Conservation (phyloP, 2,888 invertebrate species). For the Drosophila meridiana region DNA sequence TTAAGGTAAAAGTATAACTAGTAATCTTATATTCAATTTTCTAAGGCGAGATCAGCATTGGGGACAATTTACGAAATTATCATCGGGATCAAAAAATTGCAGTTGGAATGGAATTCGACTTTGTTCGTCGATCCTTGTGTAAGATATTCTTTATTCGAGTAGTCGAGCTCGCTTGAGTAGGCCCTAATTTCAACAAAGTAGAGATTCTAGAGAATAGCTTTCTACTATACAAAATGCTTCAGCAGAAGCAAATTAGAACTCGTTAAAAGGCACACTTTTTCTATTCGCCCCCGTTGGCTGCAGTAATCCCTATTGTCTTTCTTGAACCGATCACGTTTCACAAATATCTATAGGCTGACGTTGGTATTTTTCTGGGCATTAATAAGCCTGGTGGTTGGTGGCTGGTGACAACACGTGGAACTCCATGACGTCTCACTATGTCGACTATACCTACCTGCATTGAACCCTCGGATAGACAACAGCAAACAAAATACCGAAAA, state of each 20-base stretch:
- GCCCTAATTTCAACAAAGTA: constrained; percentile 51
- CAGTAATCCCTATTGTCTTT: constrained; percentile 46
- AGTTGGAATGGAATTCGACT: constrained; percentile 51
- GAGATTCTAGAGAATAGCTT: constrained; percentile 56
- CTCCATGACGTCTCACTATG: constrained; percentile 80
- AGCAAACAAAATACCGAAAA: constrained; percentile 63
- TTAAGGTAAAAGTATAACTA: neutral
- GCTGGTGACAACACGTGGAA: constrained; percentile 82
- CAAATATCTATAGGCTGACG: constrained; percentile 65
- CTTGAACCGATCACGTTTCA: constrained; percentile 68
- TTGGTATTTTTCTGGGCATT: constrained; percentile 60
- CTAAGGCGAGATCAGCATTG: constrained; percentile 32
- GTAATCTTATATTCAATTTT: neutral
- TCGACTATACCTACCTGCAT: constrained; percentile 55
- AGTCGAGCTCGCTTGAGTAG: constrained; percentile 59
- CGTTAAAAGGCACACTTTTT: constrained; percentile 79
- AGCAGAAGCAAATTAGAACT: constrained; percentile 77
- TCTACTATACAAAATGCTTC: constrained; percentile 58
- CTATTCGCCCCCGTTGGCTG: constrained; percentile 34
- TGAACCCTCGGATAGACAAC: constrained; percentile 58
- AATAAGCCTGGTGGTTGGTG: constrained; percentile 81
- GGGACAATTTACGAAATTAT: constrained; percentile 81
- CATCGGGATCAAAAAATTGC: constrained; percentile 34
- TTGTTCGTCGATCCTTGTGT: constrained; percentile 55
- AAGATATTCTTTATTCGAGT: constrained; percentile 42